Evolutionary conservation across 2,113 vertebrate species (phyloP), one percentile per base, ranked within the genome.

Genomic region (Campylomormyrus numenius): DNA sequence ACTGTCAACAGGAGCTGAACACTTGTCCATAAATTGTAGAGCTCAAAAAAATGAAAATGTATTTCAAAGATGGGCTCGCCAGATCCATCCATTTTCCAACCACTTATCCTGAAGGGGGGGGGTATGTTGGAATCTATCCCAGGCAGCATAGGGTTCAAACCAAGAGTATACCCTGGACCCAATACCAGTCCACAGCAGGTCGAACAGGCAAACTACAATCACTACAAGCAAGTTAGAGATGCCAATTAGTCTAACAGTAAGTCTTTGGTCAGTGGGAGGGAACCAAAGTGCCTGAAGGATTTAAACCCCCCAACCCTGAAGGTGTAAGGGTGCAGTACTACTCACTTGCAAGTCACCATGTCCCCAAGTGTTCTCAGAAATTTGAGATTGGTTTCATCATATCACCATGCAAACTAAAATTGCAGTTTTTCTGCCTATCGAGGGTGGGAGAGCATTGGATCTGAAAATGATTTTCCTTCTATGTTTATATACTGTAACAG

Each of bases 21-120:
- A 88, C 90, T 90, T 91, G n/a, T 66, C 86, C 85, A 91, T 83
- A 80, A 56, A 84, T 53, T 50, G 85, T 80, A 77, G 70, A 85
- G 35, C 88, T 87, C 27, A 3, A 53, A 87, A 87, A 85, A 85
- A 53, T 48, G 9, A 46, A n/a, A 85, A 85, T 24, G 83, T n/a
- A 85, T 48, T 85, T 85, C 83, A 85, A 85, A 85, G 83, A 85
- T 85, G 83, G 83, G 42, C 21, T 85, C 10, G 2, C 45, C 39
- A 85, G 45, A 42, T 45, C 45, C 83, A 85, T 21, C 31, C 31
- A 77, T 17, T 39, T 77, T 42, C 74, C 74, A 80, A 42, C 74
- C 74, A 0, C 74, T 80, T 39, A 42, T 80, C 11, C 74, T 80
- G 74, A 9, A 31, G 5, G 15, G 70, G 70, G 74, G 35, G 74